These are phyloP conservation scores for Temnothorax unifasciatus DNA, from an alignment of 2,888 invertebrate species.

Conservation along the genomic window DNA sequence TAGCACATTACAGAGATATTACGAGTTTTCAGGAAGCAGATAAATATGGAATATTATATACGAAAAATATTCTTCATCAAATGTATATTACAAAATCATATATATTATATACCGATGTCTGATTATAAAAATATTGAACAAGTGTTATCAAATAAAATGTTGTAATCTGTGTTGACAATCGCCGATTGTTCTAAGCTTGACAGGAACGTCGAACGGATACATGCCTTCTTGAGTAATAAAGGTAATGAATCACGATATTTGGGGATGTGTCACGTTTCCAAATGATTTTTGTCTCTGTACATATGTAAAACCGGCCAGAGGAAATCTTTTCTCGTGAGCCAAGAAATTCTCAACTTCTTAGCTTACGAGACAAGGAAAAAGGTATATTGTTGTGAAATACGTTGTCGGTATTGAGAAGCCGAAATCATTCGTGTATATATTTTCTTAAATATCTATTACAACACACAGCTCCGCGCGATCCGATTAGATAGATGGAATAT, in stretches of 20 bases:
- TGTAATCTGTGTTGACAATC: slow-evolving; percentile 84
- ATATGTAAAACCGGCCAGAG: neutral
- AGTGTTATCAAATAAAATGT: slow-evolving; percentile 80
- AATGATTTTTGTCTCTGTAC: slow-evolving; percentile 17
- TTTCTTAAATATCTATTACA: slow-evolving; percentile 42
- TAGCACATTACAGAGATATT: slow-evolving; percentile 71
- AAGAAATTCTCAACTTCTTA: neutral
- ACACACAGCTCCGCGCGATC: slow-evolving; percentile 14
- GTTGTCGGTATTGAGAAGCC: slow-evolving; percentile 12
- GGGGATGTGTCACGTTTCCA: neutral
- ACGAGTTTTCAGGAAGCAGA: slow-evolving; percentile 77
- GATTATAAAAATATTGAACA: slow-evolving; percentile 82
- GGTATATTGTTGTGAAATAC: neutral
- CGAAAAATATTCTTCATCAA: slow-evolving; percentile 78
- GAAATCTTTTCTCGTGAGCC: neutral
- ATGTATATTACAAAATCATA: slow-evolving; percentile 83
- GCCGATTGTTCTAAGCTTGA: slow-evolving; percentile 81
- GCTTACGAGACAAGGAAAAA: neutral
- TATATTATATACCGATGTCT: slow-evolving; percentile 84
- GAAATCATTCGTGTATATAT: slow-evolving; percentile 37
- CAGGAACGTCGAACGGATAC: slow-evolving; percentile 72
- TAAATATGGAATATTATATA: slow-evolving; percentile 77
- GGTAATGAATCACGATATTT: slow-evolving; percentile 55
- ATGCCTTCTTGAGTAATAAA: slow-evolving; percentile 75
- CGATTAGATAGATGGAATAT: slow-evolving; percentile 24